Evolutionary conservation across 1,140 invertebrate species (phyloP).

Genomic region (Grapholita molesta): DNA sequence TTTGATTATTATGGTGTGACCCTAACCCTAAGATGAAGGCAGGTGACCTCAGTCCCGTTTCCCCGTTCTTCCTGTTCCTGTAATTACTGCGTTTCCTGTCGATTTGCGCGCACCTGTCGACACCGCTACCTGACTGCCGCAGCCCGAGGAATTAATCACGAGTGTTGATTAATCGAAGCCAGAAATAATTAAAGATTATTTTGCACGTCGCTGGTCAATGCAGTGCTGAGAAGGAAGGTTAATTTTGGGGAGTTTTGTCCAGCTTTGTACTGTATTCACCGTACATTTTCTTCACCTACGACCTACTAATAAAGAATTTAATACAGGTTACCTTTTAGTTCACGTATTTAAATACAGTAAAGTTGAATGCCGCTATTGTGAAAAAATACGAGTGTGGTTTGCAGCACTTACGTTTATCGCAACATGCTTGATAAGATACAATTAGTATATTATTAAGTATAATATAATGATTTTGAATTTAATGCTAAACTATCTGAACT

Average conservation of each 20-base stretch:
- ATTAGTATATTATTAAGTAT: no score
- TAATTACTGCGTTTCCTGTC: constrained; percentile 71
- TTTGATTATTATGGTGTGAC: no score
- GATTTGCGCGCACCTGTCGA: constrained; percentile 69
- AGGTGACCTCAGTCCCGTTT: not conserved
- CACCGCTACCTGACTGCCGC: constrained; percentile 54
- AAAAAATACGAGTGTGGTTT: no score
- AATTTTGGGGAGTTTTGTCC: no score
- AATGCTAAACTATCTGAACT: no score
- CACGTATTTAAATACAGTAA: no score
- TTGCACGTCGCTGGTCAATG: constrained; percentile 24
- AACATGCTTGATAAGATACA: no score
- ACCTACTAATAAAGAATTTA: no score
- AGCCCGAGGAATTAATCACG: constrained; percentile 63
- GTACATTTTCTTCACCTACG: not conserved
- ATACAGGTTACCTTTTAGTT: no score
- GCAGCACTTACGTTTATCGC: no score
- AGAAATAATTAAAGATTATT: constrained; percentile 44
- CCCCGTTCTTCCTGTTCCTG: constrained; percentile 22
- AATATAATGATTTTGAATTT: no score
- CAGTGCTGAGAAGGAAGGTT: not conserved
- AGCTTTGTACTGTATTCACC: not conserved
- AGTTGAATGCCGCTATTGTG: no score
- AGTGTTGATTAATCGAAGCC: constrained; percentile 59
- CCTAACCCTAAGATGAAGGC: constrained; percentile 20